phyloP scores from a whole-genome alignment of 2,797 vertebrate species.

The Parambassis ranga region DNA sequence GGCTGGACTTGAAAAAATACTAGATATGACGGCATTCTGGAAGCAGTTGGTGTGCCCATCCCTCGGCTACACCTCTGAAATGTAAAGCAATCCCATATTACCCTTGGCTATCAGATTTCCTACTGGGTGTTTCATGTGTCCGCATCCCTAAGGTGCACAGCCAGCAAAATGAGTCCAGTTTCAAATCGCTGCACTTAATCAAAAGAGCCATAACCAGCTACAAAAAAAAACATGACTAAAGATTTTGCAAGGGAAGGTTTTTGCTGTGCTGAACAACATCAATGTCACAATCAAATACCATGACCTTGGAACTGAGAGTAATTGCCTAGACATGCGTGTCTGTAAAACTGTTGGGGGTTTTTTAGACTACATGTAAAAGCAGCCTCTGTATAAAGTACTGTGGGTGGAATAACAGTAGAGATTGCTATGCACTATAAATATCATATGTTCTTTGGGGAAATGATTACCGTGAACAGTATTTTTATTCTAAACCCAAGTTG shows the following conservation, averaged over 20 bases:
- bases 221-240: constrained; percentile 57
- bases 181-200: constrained; percentile 78
- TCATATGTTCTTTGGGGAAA: constrained; percentile 8
- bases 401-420: constrained; percentile 20
- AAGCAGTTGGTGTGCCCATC: constrained; percentile 73
- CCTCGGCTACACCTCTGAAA: constrained; percentile 81
- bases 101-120: constrained; percentile 78
- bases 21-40: constrained; percentile 82
- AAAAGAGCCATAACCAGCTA: constrained; percentile 73
- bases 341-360: constrained; percentile 15
- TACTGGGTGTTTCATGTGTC: constrained; percentile 79
- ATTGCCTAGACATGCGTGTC: constrained; percentile 49
- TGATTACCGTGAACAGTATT: constrained; percentile 16
- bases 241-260: constrained; percentile 42
- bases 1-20: constrained; percentile 81
- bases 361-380: constrained; percentile 40
- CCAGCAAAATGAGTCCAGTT: constrained; percentile 74
- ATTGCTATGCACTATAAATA: constrained; percentile 12
- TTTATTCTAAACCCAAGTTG: neutral
- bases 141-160: constrained; percentile 73
- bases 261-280: constrained; percentile 50
- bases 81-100: constrained; percentile 83
- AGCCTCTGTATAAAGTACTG: constrained; percentile 19
- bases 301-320: constrained; percentile 63
- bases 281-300: constrained; percentile 58